phyloP scores from a whole-genome alignment of 2,888 invertebrate genomes.

The Drosophila mercatorum region DNA sequence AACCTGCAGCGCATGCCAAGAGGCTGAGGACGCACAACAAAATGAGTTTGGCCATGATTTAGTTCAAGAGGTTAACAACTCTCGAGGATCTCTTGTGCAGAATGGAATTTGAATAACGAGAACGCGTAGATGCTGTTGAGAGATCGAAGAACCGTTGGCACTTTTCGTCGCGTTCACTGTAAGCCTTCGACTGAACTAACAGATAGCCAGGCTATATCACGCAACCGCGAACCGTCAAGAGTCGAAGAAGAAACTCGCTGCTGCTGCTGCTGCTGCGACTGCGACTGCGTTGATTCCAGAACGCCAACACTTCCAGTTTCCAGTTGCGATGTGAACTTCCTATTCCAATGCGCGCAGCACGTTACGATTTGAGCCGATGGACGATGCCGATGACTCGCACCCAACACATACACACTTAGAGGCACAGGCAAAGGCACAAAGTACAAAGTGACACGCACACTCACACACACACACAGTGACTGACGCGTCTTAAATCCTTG shows the following conservation, averaged over 20 bases:
- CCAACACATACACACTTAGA: constrained; percentile 17
- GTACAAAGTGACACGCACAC: constrained; percentile 20
- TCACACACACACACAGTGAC: constrained; percentile 19
- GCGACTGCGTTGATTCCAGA: constrained; percentile 35
- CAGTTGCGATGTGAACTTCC: constrained; percentile 65
- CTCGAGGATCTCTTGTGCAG: constrained; percentile 35
- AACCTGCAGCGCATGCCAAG: constrained; percentile 81
- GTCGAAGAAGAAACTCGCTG: constrained; percentile 57
- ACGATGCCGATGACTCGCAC: constrained; percentile 48
- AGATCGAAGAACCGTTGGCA: constrained; percentile 64
- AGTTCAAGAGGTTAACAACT: constrained; percentile 38
- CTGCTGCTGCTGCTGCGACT: constrained; percentile 22
- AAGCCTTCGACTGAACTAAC: constrained; percentile 75
- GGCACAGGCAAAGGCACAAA: constrained; percentile 13
- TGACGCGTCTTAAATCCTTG: constrained; percentile 65
- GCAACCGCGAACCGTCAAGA: constrained; percentile 73
- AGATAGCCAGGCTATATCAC: constrained; percentile 64
- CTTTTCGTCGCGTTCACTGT: constrained; percentile 79
- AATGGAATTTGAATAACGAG: constrained; percentile 41
- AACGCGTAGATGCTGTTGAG: constrained; percentile 44
- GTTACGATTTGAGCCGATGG: constrained; percentile 41
- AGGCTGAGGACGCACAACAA: constrained; percentile 78
- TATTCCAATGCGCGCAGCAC: constrained; percentile 66
- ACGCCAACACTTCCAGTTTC: constrained; percentile 58
- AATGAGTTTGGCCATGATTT: constrained; percentile 79